Evolutionary conservation across 2,113 vertebrate species (phyloP), one percentile per base, ranked within the genome.

Genomic region (Bubalus kerabau): DNA sequence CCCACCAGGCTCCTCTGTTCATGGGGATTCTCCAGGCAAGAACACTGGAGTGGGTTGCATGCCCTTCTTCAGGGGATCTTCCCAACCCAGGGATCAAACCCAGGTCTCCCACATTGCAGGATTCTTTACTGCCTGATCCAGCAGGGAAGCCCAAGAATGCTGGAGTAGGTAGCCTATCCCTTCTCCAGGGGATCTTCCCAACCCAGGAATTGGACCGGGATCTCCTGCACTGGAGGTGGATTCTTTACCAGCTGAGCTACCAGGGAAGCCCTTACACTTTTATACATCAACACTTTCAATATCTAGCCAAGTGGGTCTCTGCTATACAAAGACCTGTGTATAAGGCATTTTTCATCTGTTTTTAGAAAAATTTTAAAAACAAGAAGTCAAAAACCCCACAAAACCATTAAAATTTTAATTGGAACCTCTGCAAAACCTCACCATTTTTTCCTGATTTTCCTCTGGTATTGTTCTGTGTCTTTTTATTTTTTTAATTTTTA

Each of bases 331-430:
- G 59, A 1, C 90, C 62, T 92, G 90, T 91, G 2, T 91, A 2
- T 48, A 67, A 88, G 82, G 6, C 78, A 56, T 21, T 57, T 91
- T 89, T 78, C 23, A 57, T 64, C 40, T 90, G 40, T 71, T 60
- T 87, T 91, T 46, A 89, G 83, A 80, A 96, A 91, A 95, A 76
- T 11, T 93, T 91, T 30, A 74, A n/a, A 82, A 91, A 87, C 16
- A 94, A 67, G 36, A 93, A 92, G 23, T 87, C 50, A 43, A 87
- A 91, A 81, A 5, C 9, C 64, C 32, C 17, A 71, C n/a, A 36
- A 78, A 4, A 5, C 21, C 16, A 82, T 50, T 81, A 43, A 89
- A 74, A 64, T 91, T 95, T 96, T 90, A 48, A 78, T 62, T 82
- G 54, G 19, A 93, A 91, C 43, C 16, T 0, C 52, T 96, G 23